These are phyloP conservation scores for Catocala nupta DNA, from an alignment of 2,888 invertebrate species.

Conservation along the genomic window DNA sequence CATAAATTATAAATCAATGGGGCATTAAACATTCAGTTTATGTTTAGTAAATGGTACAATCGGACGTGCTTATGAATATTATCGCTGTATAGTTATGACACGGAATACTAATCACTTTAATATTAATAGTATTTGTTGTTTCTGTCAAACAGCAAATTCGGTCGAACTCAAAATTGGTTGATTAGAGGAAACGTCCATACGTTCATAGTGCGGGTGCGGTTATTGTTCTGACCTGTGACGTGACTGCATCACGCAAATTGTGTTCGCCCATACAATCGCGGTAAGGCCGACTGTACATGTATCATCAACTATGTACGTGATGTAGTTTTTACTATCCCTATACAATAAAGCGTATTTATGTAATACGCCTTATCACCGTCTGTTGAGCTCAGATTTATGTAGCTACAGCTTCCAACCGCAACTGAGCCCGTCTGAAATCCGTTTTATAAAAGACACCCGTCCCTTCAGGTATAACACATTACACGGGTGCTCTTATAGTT, in stretches of 20 bases:
- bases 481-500: too few species aligned
- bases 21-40: constrained; percentile 2
- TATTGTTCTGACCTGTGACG: constrained; percentile 37
- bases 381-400: too few species aligned
- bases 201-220: constrained; percentile 8
- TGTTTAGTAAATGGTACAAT: constrained; percentile 6
- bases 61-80: constrained; percentile 10
- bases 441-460: too few species aligned
- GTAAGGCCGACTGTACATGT: too few species aligned
- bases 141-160: constrained; percentile 28
- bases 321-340: constrained; percentile 22
- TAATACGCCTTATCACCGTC: too few species aligned
- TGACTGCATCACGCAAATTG: constrained; percentile 54
- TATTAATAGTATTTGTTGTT: constrained; percentile 15
- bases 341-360: too few species aligned
- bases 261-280: constrained; percentile 29
- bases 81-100: constrained; percentile 12
- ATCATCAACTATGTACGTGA: too few species aligned
- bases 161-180: constrained; percentile 23
- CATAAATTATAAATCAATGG: constrained; percentile 1
- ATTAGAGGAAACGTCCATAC: constrained; percentile 26
- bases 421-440: too few species aligned
- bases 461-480: too few species aligned
- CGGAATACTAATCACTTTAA: constrained; percentile 1
- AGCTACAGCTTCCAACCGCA: too few species aligned